phyloP scores from a whole-genome alignment of 1,140 invertebrate genomes.

The Drosophila teissieri region DNA sequence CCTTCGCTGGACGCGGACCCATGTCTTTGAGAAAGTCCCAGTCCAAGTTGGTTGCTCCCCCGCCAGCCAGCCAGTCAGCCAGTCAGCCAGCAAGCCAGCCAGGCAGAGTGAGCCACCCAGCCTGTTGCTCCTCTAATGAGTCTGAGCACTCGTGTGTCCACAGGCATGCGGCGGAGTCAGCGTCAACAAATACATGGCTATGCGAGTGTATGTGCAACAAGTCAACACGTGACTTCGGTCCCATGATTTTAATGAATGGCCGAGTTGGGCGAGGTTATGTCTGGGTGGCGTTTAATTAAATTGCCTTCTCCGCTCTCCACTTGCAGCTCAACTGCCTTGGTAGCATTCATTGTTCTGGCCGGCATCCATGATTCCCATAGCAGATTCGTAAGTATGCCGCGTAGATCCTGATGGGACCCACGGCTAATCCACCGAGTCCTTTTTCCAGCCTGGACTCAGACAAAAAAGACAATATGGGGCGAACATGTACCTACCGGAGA shows the following conservation, averaged over 20 bases:
- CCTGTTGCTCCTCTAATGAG: conserved; percentile 61
- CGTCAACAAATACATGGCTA: conserved; percentile 55
- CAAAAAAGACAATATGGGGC: conserved; percentile 90
- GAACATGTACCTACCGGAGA: conserved; percentile 88
- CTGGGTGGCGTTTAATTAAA: conserved; percentile 50
- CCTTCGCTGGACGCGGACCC: conserved; percentile 55
- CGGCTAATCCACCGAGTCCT: neutral
- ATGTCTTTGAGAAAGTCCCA: conserved; percentile 63
- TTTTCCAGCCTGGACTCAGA: conserved; percentile 85
- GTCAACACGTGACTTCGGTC: conserved; percentile 71
- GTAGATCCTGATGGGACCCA: neutral
- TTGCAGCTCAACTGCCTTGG: conserved; percentile 84
- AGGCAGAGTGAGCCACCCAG: neutral
- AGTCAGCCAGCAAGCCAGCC: neutral
- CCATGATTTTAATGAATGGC: conserved; percentile 56
- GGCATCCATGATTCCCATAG: conserved; percentile 69
- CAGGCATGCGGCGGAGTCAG: conserved; percentile 51
- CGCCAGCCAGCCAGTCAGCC: neutral
- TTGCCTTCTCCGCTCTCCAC: conserved; percentile 7
- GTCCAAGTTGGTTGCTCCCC: conserved; percentile 26
- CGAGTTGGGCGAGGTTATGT: conserved; percentile 11
- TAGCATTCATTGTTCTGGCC: conserved; percentile 77
- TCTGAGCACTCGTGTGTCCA: conserved; percentile 46
- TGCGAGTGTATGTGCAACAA: conserved; percentile 54
- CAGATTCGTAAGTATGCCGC: conserved; percentile 78